Percentiles rank a stretch among this genome's conserved stretches.
Conservation (phyloP, 2,113 vertebrate genomes). For the Setophaga petechia region DNA sequence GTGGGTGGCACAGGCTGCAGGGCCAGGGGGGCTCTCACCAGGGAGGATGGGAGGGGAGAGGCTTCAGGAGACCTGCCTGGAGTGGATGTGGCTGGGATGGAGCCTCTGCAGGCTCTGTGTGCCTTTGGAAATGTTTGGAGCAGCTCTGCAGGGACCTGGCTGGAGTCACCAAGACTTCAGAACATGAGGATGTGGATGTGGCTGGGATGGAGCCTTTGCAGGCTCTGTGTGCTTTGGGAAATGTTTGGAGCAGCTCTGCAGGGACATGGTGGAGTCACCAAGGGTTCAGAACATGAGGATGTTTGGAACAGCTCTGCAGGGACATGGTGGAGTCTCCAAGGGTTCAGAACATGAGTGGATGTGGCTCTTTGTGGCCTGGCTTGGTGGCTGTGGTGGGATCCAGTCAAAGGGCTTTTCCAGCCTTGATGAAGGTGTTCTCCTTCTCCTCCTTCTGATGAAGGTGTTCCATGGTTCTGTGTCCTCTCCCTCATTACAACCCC, state of each 20-base stretch:
- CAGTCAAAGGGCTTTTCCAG: not conserved
- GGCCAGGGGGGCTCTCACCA: accelerated
- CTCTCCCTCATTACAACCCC: too few species aligned
- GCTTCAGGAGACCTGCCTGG: not conserved
- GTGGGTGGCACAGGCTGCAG: not conserved
- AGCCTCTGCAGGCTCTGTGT: not conserved
- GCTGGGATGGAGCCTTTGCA: not conserved
- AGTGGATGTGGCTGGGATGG: not conserved
- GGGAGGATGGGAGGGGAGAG: accelerated
- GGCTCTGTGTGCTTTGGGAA: not conserved
- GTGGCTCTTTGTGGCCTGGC: too few species aligned
- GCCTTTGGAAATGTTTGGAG: not conserved
- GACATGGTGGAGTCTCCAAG: too few species aligned
- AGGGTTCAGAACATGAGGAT: too few species aligned
- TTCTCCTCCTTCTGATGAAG: too few species aligned
- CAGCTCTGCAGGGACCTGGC: too few species aligned
- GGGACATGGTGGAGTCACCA: not conserved
- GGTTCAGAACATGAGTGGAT: too few species aligned
- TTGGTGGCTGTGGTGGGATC: not conserved
- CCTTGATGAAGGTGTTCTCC: too few species aligned
- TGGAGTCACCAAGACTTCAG: too few species aligned
- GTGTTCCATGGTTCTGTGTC: too few species aligned
- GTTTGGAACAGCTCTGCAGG: too few species aligned
- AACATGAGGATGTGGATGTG: not conserved
- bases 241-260: not conserved